Evolutionary conservation across 1,140 invertebrate species (phyloP), one percentile per base, ranked within the genome.

Genomic region (Caerostris extrusa): DNA sequence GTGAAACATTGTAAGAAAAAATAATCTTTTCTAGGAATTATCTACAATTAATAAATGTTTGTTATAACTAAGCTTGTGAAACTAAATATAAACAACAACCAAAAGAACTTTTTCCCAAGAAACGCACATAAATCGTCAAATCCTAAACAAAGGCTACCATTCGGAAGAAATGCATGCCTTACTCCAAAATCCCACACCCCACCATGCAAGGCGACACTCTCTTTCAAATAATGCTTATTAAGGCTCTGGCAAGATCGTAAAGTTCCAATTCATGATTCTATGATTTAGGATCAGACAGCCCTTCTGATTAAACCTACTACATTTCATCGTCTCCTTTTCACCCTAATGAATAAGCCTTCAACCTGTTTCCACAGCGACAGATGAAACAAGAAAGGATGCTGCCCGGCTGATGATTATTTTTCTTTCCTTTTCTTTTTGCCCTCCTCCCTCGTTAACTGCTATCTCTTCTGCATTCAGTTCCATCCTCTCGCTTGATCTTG

Each of bases 191-290:
- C 19, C 7, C 8, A n/a, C 69, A 50, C 7, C 34, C 69, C 34
- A n/a, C 19, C 69, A 34, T 34, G 34, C 69, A n/a, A 71, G 69
- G 50, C 10, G 12, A 71, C 19, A 34, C 19, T 10, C 8, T 71
- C 10, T 34, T 71, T 71, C 19, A 3, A 71, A 4, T 57, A 85
- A 17, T n/a, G 3, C 57, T 85, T 85, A 56, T 85, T 85, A n/a
- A 57, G 19, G 17, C n/a, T 5, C 17, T 17, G 34, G 50, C 82
- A 85, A 19, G 57, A 85, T 85, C 82, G 57, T 85, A 57, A 85
- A 85, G 82, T 85, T 57, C 19, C 82, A 85, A 85, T 85, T 56
- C 82, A 58, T 34, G 17, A 58, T 14, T 85, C 82, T 57, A 85
- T 85, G 82, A 85, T 85, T 85, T 85, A 85, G 10, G 17, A 58